A percentile compares a stretch with the other conserved stretches of the same genome.
phyloP scores from a whole-genome alignment of 1,140 invertebrate genomes.

The Tetraneura akinire region DNA sequence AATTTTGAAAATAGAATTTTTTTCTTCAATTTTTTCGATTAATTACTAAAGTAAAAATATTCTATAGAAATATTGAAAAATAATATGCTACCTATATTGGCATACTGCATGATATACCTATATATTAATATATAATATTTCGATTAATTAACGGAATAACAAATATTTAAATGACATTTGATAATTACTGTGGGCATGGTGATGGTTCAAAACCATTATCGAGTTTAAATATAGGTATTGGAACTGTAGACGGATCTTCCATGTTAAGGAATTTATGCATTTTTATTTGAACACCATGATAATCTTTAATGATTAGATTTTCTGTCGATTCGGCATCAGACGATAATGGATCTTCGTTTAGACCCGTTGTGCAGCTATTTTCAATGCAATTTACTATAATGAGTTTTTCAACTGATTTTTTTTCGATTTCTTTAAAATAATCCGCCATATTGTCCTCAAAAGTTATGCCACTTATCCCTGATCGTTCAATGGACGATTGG shows the following conservation, averaged over 20 bases:
- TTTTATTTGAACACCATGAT: not conserved
- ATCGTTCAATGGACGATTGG: not conserved
- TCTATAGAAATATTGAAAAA: too few relatives aligned
- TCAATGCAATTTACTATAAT: not conserved
- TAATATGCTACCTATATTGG: too few relatives aligned
- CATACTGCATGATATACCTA: too few relatives aligned
- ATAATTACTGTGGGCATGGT: constrained; percentile 1
- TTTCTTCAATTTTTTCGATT: too few relatives aligned
- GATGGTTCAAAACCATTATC: not conserved
- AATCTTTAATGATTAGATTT: constrained; percentile 10
- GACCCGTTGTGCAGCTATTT: not conserved
- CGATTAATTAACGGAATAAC: too few relatives aligned
- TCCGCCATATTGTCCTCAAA: not conserved
- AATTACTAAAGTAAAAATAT: too few relatives aligned
- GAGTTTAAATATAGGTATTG: not conserved
- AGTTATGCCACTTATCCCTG: not conserved
- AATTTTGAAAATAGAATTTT: too few relatives aligned
- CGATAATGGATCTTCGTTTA: not conserved
- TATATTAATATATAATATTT: too few relatives aligned
- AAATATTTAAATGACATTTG: too few relatives aligned
- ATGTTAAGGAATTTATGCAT: not conserved
- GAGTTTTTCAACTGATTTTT: not conserved
- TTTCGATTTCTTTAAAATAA: constrained; percentile 9
- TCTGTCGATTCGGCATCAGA: constrained; percentile 26
- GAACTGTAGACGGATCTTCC: not conserved